These are phyloP conservation scores for Psylliodes chrysocephalus DNA, from an alignment of 2,888 invertebrate species.

Conservation along the genomic window DNA sequence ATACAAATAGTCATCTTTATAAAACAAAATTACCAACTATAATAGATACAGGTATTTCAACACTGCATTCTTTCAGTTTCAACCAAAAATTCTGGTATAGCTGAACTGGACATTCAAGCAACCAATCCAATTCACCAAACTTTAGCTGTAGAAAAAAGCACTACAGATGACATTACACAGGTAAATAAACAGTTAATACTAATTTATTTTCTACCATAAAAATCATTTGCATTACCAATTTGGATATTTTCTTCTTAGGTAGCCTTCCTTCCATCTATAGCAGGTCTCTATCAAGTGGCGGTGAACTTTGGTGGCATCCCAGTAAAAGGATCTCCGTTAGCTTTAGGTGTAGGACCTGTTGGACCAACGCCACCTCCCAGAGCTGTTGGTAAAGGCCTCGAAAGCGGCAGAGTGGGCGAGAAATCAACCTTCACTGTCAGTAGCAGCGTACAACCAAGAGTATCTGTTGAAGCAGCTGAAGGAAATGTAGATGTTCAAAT, in stretches of 20 bases:
- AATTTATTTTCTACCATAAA: not conserved
- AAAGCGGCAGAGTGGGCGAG: slow-evolving; percentile 76
- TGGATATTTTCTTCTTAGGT: slow-evolving; percentile 69
- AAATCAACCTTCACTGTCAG: slow-evolving; percentile 77
- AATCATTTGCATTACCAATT: not conserved
- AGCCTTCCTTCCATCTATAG: slow-evolving; percentile 85
- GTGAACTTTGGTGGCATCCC: slow-evolving; percentile 76
- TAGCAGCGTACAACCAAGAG: slow-evolving; percentile 71
- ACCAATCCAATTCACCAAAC: slow-evolving; percentile 87
- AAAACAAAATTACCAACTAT: no score
- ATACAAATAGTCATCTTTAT: no score
- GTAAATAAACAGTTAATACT: slow-evolving; percentile 66
- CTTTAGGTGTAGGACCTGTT: slow-evolving; percentile 71
- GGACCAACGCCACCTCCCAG: slow-evolving; percentile 69
- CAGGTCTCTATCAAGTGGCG: slow-evolving; percentile 77
- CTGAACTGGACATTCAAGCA: slow-evolving; percentile 87
- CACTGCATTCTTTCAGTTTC: no score
- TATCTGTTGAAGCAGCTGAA: slow-evolving; percentile 68
- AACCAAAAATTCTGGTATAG: slow-evolving; percentile 83
- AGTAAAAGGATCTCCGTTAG: slow-evolving; percentile 68
- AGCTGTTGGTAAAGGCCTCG: slow-evolving; percentile 75
- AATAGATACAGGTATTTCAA: no score
- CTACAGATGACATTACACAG: slow-evolving; percentile 76
- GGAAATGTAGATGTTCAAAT: slow-evolving; percentile 70
- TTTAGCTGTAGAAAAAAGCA: slow-evolving; percentile 80